phyloP scores from a whole-genome alignment of 2,797 vertebrate species.

The Synanceia verrucosa region DNA sequence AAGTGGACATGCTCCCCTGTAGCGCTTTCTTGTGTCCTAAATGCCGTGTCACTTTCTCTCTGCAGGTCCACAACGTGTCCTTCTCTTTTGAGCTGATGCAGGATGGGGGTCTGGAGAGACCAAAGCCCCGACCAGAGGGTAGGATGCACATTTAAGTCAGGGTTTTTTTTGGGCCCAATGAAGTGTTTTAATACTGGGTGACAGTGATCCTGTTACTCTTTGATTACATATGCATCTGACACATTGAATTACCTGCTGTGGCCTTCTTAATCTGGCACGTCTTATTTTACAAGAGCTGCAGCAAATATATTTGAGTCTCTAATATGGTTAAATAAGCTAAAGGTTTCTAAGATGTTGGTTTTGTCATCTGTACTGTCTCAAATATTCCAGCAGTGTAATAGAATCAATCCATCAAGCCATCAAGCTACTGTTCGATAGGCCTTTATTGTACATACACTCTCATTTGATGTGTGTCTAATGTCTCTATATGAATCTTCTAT shows the following conservation, averaged over 20 bases:
- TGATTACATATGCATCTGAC: not conserved
- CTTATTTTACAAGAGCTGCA: not conserved
- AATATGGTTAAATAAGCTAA: too few relatives aligned
- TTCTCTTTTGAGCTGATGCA: constrained; percentile 99
- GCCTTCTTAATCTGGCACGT: not conserved
- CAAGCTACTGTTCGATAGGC: too few relatives aligned
- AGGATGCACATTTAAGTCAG: constrained; percentile 22
- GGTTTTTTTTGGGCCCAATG: not conserved
- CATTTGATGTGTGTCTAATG: too few relatives aligned
- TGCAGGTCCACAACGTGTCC: constrained; percentile 94
- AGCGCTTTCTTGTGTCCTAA: not conserved
- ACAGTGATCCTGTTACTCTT: not conserved
- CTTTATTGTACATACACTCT: too few relatives aligned
- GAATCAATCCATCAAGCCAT: too few relatives aligned
- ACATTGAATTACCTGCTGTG: not conserved
- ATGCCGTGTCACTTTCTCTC: not conserved
- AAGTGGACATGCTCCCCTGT: not conserved
- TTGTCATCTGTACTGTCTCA: too few relatives aligned
- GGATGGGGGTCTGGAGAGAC: constrained; percentile 95
- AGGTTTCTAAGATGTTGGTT: too few relatives aligned
- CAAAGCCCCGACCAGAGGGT: constrained; percentile 97
- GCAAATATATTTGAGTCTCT: too few relatives aligned
- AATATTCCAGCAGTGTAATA: too few relatives aligned
- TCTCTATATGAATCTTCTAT: too few relatives aligned
- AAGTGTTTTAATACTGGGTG: not conserved